Percentiles rank a stretch among this genome's conserved stretches.
These are phyloP conservation scores for Molossus alvarezi DNA, from an alignment of 2,797 vertebrate species.

Conservation along the genomic window DNA sequence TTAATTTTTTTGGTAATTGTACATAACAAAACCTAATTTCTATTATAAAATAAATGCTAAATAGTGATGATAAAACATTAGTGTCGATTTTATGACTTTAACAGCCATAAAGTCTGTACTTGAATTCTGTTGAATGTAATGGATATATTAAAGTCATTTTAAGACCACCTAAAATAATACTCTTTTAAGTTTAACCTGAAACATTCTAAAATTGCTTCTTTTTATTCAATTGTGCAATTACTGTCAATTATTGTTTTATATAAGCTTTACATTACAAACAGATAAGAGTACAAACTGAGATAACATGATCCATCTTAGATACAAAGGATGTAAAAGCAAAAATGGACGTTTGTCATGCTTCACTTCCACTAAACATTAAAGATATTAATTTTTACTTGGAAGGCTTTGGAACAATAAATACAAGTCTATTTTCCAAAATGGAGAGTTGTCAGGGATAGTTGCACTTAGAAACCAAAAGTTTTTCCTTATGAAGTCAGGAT, in stretches of 20 bases:
- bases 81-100: constrained; percentile 91
- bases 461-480: constrained; percentile 43
- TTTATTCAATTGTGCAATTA: constrained; percentile 88
- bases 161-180: constrained; percentile 90
- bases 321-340: constrained; percentile 67
- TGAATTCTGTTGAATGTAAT: constrained; percentile 91
- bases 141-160: constrained; percentile 91
- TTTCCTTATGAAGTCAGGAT: constrained; percentile 50
- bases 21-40: constrained; percentile 86
- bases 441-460: constrained; percentile 7
- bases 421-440: constrained; percentile 35
- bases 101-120: constrained; percentile 90
- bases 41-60: constrained; percentile 90
- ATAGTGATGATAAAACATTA: constrained; percentile 91
- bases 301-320: constrained; percentile 72
- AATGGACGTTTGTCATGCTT: constrained; percentile 60
- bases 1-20: constrained; percentile 83
- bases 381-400: constrained; percentile 75
- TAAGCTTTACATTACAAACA: constrained; percentile 84
- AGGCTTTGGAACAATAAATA: constrained; percentile 67
- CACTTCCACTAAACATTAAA: constrained; percentile 9
- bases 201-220: constrained; percentile 87
- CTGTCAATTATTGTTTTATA: constrained; percentile 81
- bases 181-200: constrained; percentile 80
- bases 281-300: constrained; percentile 63